A percentile compares a stretch with the other conserved stretches of the same genome.
Conservation (phyloP, 2,888 invertebrate genomes). For the Ennomos quercinarius region DNA sequence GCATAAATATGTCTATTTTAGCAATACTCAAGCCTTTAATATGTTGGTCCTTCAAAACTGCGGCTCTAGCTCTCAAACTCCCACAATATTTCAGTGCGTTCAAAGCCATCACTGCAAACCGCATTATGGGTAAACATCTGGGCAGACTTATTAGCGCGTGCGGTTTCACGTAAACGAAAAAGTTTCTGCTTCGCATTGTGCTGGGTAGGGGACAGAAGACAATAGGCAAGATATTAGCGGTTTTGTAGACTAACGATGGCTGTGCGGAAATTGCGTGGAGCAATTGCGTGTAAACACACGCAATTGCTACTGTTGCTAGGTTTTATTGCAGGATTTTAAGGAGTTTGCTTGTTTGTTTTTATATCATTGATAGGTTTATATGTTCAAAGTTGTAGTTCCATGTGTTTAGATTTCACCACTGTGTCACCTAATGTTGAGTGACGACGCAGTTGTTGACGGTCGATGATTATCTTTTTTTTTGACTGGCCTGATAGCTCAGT, state of each 20-base stretch:
- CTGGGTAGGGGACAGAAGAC: slow-evolving; percentile 29
- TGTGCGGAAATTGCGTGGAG: slow-evolving; percentile 1
- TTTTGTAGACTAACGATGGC: slow-evolving; percentile 26
- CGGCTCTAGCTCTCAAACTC: slow-evolving; percentile 3
- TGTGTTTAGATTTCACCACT: no score
- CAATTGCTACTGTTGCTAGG: no score
- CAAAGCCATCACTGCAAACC: slow-evolving; percentile 32
- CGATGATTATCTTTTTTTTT: no score
- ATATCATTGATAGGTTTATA: no score
- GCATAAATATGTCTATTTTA: no score
- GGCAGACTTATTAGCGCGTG: slow-evolving; percentile 39
- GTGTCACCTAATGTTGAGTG: no score
- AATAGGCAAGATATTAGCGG: slow-evolving; percentile 15
- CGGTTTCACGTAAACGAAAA: slow-evolving; percentile 34
- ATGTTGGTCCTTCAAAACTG: not conserved
- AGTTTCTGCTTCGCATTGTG: slow-evolving; percentile 34
- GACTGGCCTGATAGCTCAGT: no score
- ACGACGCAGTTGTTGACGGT: no score
- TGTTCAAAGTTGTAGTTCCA: not conserved
- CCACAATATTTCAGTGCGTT: slow-evolving; percentile 11
- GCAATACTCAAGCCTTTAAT: no score
- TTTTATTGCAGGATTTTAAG: no score
- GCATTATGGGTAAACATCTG: slow-evolving; percentile 36
- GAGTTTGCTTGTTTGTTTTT: no score
- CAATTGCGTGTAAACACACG: no score